Conservation (phyloP, 64 coral and sea anemone species). For the Actinia tenebrosa region DNA sequence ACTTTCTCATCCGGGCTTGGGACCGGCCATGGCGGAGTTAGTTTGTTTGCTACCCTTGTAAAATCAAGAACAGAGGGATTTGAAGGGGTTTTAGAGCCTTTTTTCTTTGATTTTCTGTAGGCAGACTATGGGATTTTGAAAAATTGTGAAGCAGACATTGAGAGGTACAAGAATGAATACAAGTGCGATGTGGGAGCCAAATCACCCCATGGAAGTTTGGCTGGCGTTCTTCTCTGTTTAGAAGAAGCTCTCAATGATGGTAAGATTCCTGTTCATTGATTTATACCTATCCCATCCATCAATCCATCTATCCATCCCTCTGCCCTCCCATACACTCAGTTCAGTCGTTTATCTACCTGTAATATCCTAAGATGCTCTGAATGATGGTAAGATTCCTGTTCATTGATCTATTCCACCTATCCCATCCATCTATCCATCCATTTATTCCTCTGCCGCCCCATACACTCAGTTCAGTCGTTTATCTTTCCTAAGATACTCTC, state of each 20-base stretch:
- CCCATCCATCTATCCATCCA: not conserved
- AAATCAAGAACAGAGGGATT: too few relatives aligned
- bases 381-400: not conserved
- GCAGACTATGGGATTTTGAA: slow-evolving; percentile 53
- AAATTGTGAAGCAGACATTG: slow-evolving; percentile 26
- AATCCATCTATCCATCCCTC: not conserved
- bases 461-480: too few relatives aligned
- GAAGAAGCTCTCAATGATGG: slow-evolving; percentile 48
- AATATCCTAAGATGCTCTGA: too few relatives aligned
- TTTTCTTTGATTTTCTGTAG: not conserved
- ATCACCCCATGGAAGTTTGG: slow-evolving; percentile 42
- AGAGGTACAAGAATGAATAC: slow-evolving; percentile 31
- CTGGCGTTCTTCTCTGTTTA: slow-evolving; percentile 47
- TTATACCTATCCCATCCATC: not conserved
- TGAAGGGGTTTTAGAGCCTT: too few relatives aligned
- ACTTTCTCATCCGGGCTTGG: too few relatives aligned
- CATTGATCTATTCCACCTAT: not conserved
- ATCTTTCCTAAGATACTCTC: too few relatives aligned
- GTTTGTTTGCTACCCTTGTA: too few relatives aligned
- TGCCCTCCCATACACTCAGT: not conserved
- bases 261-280: slow-evolving; percentile 1
- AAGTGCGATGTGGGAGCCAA: slow-evolving; percentile 15
- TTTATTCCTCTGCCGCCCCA: not conserved
- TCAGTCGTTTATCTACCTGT: too few relatives aligned
- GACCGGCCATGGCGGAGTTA: too few relatives aligned